These are phyloP conservation scores for Dicrostonyx torquatus DNA, from an alignment of 2,797 vertebrate species.

Conservation along the genomic window DNA sequence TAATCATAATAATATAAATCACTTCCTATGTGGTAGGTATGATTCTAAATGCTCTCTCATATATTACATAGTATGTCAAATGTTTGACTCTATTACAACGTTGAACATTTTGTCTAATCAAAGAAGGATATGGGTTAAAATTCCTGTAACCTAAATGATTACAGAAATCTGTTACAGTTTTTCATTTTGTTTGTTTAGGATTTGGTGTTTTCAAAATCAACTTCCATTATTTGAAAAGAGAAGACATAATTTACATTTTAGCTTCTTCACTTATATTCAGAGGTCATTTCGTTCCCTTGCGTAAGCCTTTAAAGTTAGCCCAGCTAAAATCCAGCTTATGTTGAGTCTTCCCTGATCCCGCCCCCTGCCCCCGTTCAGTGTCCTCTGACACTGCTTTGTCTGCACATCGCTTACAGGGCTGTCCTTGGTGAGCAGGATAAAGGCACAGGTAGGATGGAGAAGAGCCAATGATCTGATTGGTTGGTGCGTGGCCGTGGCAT, in stretches of 20 bases:
- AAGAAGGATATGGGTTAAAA: neutral
- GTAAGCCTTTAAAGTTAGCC: slow-evolving; percentile 11
- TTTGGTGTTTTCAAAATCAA: slow-evolving; percentile 9
- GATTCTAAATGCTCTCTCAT: neutral
- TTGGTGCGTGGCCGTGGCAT: neutral
- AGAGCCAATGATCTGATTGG: neutral
- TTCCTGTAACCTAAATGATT: neutral
- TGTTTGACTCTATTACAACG: neutral
- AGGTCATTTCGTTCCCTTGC: neutral
- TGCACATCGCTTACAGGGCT: neutral
- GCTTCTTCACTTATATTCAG: slow-evolving; percentile 15
- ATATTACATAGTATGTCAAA: neutral
- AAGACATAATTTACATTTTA: slow-evolving; percentile 15
- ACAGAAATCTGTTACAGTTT: neutral
- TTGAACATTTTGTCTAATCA: neutral
- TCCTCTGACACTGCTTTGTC: neutral
- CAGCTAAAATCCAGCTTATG: neutral
- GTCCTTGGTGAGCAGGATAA: neutral
- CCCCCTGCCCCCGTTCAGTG: neutral
- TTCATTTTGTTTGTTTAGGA: neutral
- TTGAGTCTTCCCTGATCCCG: neutral
- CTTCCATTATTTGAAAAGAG: neutral
- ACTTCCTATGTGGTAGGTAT: neutral
- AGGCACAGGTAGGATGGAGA: neutral
- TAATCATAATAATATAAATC: neutral